Conservation (phyloP, 2,797 vertebrate genomes). For the Caiman crocodilus region DNA sequence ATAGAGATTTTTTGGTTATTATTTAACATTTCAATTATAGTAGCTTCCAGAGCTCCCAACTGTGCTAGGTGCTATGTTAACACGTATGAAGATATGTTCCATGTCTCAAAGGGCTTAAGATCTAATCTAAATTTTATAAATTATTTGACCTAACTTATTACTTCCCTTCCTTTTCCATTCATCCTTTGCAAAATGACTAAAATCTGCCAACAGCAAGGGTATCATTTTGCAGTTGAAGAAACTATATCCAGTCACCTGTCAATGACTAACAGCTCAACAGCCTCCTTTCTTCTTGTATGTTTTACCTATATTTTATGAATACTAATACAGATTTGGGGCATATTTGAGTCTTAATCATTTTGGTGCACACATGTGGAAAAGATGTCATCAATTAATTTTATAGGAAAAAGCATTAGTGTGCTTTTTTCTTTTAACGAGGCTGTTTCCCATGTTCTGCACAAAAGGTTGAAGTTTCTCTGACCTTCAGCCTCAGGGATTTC, state of each 20-base stretch:
- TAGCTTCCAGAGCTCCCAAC: accelerated
- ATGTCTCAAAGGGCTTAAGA: background rate
- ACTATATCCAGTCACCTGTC: background rate
- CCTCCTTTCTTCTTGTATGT: background rate
- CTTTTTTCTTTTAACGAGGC: background rate
- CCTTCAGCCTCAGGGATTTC: background rate
- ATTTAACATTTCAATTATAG: background rate
- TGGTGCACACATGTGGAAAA: background rate
- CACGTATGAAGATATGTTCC: background rate
- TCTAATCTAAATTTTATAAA: background rate
- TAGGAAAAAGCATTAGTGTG: background rate
- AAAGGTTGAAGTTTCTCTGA: background rate
- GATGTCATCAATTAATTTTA: background rate
- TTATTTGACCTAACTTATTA: background rate
- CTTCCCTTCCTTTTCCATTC: background rate
- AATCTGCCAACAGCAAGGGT: background rate
- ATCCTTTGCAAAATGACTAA: background rate
- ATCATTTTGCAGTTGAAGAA: background rate
- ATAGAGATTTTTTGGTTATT: constrained; percentile 19
- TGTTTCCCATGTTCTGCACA: background rate
- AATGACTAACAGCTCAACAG: background rate
- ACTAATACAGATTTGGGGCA: background rate
- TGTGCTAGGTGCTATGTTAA: background rate
- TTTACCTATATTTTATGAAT: background rate
- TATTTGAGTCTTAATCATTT: background rate